Evolutionary conservation across 2,113 vertebrate species (phyloP).

Genomic region (Zootoca vivipara): DNA sequence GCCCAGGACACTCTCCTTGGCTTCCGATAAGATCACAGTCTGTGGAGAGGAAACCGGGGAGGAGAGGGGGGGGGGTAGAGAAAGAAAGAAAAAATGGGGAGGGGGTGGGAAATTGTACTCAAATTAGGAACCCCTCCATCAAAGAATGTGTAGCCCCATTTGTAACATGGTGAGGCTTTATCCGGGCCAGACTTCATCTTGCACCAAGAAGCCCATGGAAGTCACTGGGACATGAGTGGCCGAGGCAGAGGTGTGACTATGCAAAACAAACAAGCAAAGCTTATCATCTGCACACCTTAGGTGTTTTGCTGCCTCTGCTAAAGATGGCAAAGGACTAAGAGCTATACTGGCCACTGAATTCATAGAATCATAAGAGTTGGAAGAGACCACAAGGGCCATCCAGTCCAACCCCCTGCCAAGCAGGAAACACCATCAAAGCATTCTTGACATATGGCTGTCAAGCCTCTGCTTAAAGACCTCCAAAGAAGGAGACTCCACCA

Average conservation of each 20-base stretch:
- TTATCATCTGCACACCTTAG: no score
- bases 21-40: constrained; percentile 89
- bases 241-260: background rate
- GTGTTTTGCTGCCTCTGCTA: background rate
- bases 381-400: no score
- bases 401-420: no score
- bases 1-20: constrained; percentile 87
- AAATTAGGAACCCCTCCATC: background rate
- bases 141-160: background rate
- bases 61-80: background rate
- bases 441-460: no score
- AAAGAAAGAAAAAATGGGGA: no score
- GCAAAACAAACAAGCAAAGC: background rate
- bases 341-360: background rate
- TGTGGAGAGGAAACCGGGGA: constrained; percentile 45
- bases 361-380: no score
- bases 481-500: no score
- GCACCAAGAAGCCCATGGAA: background rate
- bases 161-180: background rate
- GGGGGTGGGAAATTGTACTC: background rate
- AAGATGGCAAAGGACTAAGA: background rate
- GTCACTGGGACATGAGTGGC: background rate
- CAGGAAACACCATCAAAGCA: no score
- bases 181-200: background rate
- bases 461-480: no score